These are phyloP conservation scores for Nemoura dubitans DNA, from an alignment of 2,888 invertebrate species.

Conservation along the genomic window DNA sequence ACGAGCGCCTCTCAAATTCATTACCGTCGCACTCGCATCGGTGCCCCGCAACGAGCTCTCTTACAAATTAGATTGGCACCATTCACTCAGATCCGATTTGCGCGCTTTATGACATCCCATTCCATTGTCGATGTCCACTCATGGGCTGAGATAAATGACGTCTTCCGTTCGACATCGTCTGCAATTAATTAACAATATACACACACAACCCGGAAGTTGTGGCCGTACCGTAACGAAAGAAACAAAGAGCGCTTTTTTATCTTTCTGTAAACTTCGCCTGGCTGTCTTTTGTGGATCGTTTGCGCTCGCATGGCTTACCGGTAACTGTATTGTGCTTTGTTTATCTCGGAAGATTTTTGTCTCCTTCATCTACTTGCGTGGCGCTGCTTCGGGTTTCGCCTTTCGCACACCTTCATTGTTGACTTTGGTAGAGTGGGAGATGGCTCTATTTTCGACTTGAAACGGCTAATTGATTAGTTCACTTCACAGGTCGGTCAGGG, in stretches of 20 bases:
- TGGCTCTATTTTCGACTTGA: neutral
- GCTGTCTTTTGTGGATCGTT: neutral
- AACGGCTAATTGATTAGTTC: neutral
- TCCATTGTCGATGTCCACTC: neutral
- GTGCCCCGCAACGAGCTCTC: neutral
- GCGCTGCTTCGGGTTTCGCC: neutral
- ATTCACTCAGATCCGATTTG: neutral
- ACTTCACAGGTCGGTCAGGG: neutral
- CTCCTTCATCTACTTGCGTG: neutral
- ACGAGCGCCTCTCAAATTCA: neutral
- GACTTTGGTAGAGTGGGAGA: neutral
- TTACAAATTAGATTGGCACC: neutral
- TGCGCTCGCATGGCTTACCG: neutral
- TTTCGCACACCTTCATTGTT: neutral
- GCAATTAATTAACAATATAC: slow-evolving; percentile 7
- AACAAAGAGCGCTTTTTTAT: neutral
- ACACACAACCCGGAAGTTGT: neutral
- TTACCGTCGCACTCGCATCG: neutral
- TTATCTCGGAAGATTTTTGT: neutral
- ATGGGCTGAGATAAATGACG: neutral
- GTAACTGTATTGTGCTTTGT: neutral
- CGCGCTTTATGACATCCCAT: neutral
- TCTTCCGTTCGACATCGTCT: neutral
- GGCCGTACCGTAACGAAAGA: neutral
- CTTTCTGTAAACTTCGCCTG: neutral